A percentile compares a stretch with the other conserved stretches of the same genome.
Conservation (phyloP, 1,140 invertebrate species). For the Pogonus chalceus region DNA sequence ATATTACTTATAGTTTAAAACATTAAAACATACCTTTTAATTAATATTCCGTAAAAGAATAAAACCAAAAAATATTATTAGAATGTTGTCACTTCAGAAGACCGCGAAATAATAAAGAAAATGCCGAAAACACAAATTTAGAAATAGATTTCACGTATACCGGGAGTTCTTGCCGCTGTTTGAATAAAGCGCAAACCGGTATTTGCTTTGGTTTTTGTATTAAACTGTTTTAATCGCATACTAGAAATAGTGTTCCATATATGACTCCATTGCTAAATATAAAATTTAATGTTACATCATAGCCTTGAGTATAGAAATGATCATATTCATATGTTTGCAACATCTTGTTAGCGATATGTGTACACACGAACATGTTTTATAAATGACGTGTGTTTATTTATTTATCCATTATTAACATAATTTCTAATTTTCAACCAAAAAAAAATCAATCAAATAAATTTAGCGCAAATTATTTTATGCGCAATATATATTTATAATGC, state of each 20-base stretch:
- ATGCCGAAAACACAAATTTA: conserved; percentile 6
- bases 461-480: too few species aligned
- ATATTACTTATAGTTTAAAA: too few species aligned
- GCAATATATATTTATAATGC: too few species aligned
- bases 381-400: background rate
- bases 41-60: too few species aligned
- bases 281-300: conserved; percentile 5
- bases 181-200: background rate
- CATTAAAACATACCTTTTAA: too few species aligned
- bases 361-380: background rate
- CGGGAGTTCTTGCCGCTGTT: background rate
- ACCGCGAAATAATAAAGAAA: background rate
- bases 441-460: too few species aligned
- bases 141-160: background rate
- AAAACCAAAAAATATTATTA: too few species aligned
- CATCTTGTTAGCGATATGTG: conserved; percentile 6
- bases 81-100: background rate
- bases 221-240: background rate
- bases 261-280: conserved; percentile 3
- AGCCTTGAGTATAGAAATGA: conserved; percentile 7
- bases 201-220: background rate
- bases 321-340: conserved; percentile 5
- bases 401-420: background rate
- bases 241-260: background rate
- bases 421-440: background rate